Evolutionary conservation across 2,797 vertebrate species (phyloP).

Genomic region (Galagoides demidoff): DNA sequence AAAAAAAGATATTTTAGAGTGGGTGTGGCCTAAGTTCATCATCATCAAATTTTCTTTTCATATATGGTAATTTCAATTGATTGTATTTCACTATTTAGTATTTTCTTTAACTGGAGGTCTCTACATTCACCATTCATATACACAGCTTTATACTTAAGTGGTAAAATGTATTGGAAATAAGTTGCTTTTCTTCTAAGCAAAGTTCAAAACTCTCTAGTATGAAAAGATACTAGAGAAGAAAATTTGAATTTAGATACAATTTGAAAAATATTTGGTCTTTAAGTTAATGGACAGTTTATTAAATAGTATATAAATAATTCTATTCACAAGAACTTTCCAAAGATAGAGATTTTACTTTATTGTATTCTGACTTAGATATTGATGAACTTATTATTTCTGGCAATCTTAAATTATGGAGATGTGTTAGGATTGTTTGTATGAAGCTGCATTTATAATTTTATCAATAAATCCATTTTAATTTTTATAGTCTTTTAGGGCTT

Average conservation of each 20-base stretch:
- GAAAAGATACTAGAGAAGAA: not conserved
- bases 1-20: not conserved
- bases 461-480: not conserved
- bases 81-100: not conserved
- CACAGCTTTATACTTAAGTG: not conserved
- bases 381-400: not conserved
- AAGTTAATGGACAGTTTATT: not conserved
- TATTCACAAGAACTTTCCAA: not conserved
- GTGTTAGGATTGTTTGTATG: not conserved
- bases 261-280: not conserved
- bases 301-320: not conserved
- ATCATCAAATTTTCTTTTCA: not conserved
- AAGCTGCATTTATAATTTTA: not conserved
- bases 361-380: not conserved
- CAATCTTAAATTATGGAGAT: not conserved
- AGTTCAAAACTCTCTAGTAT: not conserved
- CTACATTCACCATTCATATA: not conserved
- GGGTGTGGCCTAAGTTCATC: not conserved
- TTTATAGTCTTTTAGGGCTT: not conserved
- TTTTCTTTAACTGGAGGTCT: not conserved
- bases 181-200: not conserved
- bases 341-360: not conserved
- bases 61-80: not conserved
- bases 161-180: not conserved
- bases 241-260: not conserved